Conservation (phyloP, 2,888 invertebrate genomes). For the Escarpia spicata region DNA sequence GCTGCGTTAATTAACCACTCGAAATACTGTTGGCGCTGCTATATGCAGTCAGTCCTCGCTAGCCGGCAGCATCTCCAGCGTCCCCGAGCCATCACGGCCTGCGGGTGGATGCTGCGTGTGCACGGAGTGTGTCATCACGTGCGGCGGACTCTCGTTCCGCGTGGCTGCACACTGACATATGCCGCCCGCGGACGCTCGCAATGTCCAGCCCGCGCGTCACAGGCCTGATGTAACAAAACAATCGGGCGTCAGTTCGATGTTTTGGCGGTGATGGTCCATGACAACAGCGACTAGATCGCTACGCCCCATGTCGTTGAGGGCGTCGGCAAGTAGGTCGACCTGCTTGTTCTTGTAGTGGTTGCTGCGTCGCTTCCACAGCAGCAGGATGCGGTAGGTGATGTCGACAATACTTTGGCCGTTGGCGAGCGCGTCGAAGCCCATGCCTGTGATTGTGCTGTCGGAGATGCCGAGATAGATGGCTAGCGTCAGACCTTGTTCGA, state of each 20-base stretch:
- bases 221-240: constrained; percentile 38
- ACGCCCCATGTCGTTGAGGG: constrained; percentile 57
- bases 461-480: constrained; percentile 63
- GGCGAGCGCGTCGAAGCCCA: constrained; percentile 64
- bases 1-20: background rate
- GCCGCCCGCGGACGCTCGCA: background rate
- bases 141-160: background rate
- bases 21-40: background rate
- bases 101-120: background rate
- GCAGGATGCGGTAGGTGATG: constrained; percentile 62
- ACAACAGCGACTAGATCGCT: constrained; percentile 53
- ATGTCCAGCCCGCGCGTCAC: background rate
- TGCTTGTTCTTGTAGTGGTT: constrained; percentile 43
- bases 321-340: constrained; percentile 51
- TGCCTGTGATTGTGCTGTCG: constrained; percentile 62
- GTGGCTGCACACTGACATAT: background rate
- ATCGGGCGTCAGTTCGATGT: constrained; percentile 57
- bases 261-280: constrained; percentile 51
- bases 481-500: constrained; percentile 62
- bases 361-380: constrained; percentile 60
- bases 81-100: background rate
- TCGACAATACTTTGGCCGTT: constrained; percentile 60
- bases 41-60: background rate
- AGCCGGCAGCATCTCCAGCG: background rate
- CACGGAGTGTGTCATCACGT: background rate